Percentiles rank a stretch among this genome's conserved stretches.
phyloP scores from a whole-genome alignment of 2,113 vertebrate species.

The Platichthys flesus region DNA sequence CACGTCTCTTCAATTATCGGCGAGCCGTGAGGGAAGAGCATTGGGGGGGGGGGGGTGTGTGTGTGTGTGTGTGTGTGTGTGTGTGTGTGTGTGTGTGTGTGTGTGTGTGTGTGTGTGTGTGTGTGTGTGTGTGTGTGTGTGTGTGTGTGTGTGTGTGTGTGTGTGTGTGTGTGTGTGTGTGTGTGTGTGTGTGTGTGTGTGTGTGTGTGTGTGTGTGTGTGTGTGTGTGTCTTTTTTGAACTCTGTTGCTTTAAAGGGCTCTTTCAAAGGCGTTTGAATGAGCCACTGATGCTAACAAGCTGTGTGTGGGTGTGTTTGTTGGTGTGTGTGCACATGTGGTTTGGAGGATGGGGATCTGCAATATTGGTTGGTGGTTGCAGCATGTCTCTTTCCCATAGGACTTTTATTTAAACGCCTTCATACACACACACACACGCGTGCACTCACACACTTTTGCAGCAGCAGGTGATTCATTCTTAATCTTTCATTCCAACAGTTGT shows the following conservation, averaged over 20 bases:
- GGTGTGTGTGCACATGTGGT: slow-evolving; percentile 8
- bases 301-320: slow-evolving; percentile 32
- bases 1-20: slow-evolving; percentile 65
- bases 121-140: too few species aligned
- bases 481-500: slow-evolving; percentile 78
- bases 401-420: slow-evolving; percentile 38
- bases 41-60: too few species aligned
- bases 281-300: slow-evolving; percentile 68
- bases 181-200: not conserved
- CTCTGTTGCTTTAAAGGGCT: slow-evolving; percentile 60
- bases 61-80: too few species aligned
- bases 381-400: slow-evolving; percentile 46
- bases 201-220: not conserved
- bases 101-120: not conserved
- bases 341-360: slow-evolving; percentile 19
- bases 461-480: slow-evolving; percentile 79
- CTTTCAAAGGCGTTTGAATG: slow-evolving; percentile 67
- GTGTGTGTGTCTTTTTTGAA: slow-evolving; percentile 60
- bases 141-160: slow-evolving; percentile 40
- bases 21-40: slow-evolving; percentile 58
- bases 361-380: slow-evolving; percentile 54
- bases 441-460: slow-evolving; percentile 33
- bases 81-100: slow-evolving; percentile 16
- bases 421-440: slow-evolving; percentile 10
- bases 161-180: slow-evolving; percentile 28